phyloP scores from a whole-genome alignment of 2,113 vertebrate genomes.

The Gopherus evgoodei region DNA sequence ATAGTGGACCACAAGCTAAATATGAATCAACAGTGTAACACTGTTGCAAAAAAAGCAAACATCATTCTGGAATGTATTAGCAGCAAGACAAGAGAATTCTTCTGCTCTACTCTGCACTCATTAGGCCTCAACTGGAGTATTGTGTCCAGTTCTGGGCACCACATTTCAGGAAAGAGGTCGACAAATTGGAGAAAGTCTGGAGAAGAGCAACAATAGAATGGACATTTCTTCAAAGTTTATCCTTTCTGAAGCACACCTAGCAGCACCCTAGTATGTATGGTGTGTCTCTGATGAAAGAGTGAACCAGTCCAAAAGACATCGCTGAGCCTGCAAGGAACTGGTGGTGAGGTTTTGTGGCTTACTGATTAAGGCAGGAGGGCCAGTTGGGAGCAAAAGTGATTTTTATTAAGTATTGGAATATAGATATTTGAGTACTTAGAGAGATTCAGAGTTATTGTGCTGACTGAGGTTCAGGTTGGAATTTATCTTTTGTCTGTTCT shows the following conservation, averaged over 20 bases:
- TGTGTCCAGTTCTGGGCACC: too few relatives aligned
- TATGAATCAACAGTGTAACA: too few relatives aligned
- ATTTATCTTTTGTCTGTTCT: not conserved
- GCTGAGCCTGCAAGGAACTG: not conserved
- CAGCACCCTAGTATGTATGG: not conserved
- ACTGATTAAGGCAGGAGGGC: not conserved
- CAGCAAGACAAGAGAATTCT: too few relatives aligned
- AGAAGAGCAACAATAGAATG: not conserved
- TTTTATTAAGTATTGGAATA: not conserved
- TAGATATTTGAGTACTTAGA: not conserved
- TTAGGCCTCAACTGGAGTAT: too few relatives aligned
- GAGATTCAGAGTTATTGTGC: not conserved
- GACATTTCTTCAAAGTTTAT: rapidly evolving
- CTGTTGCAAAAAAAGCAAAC: too few relatives aligned
- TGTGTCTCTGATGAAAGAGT: not conserved
- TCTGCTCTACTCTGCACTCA: too few relatives aligned
- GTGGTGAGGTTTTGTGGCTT: not conserved
- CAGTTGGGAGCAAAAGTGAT: not conserved
- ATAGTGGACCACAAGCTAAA: too few relatives aligned
- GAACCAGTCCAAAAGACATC: not conserved
- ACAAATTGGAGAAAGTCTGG: too few relatives aligned
- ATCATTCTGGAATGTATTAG: too few relatives aligned
- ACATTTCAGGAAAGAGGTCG: too few relatives aligned
- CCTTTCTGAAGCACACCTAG: not conserved
- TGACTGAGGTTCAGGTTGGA: not conserved